Evolutionary conservation across 2,888 invertebrate species (phyloP).

Genomic region (Lysandra bellargus): DNA sequence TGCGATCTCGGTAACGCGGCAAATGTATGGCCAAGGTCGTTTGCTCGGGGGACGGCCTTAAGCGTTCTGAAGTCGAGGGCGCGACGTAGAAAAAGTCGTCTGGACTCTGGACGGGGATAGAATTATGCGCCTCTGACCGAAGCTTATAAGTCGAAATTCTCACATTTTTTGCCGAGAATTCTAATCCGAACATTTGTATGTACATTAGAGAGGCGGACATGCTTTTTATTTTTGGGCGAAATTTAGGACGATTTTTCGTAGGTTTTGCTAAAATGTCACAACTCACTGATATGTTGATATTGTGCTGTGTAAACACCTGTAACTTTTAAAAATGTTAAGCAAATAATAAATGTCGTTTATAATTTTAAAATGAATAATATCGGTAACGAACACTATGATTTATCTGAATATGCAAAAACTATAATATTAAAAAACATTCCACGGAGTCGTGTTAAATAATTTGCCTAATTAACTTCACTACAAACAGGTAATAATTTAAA

Average conservation of each 20-base stretch:
- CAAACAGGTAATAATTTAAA: slow-evolving; percentile 4
- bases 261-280: background rate
- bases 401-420: background rate
- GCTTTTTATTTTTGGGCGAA: background rate
- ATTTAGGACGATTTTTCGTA: too few relatives aligned
- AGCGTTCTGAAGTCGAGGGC: background rate
- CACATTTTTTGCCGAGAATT: background rate
- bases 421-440: background rate
- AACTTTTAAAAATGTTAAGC: background rate
- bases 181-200: background rate
- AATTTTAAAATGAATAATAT: background rate
- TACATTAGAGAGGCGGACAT: background rate
- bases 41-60: too few relatives aligned
- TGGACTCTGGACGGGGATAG: background rate
- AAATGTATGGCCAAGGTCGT: too few relatives aligned
- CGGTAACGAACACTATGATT: background rate
- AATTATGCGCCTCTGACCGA: background rate
- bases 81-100: slow-evolving; percentile 23
- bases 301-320: background rate
- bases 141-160: background rate
- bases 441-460: background rate
- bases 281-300: too few relatives aligned
- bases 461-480: slow-evolving; percentile 1
- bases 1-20: too few relatives aligned
- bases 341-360: background rate